Percentiles rank a stretch among this genome's conserved stretches.
Conservation (phyloP, 1,140 invertebrate species). For the Drosophila lini region DNA sequence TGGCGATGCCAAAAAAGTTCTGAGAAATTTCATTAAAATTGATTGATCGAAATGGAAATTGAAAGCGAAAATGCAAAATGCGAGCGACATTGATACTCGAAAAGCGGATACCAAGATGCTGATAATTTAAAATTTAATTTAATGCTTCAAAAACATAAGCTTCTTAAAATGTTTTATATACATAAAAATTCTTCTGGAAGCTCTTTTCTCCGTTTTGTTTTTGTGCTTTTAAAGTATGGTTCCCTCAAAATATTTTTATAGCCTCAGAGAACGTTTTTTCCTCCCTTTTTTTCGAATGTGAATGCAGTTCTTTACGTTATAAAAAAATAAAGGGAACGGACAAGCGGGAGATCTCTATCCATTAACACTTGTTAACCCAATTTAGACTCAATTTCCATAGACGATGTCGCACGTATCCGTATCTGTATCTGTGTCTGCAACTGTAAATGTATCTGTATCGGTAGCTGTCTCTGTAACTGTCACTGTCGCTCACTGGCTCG, state of each 20-base stretch:
- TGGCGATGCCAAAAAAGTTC: constrained; percentile 23
- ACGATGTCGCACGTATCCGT: constrained; percentile 48
- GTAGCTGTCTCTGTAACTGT: constrained; percentile 10
- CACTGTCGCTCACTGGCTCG: constrained; percentile 1
- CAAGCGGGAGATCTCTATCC: constrained; percentile 60
- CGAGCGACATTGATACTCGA: constrained; percentile 13
- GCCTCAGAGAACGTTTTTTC: not conserved
- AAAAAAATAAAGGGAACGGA: constrained; percentile 1
- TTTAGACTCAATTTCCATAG: constrained; percentile 82
- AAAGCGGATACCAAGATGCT: constrained; percentile 4
- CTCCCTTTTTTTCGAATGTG: constrained; percentile 4
- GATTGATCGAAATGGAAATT: constrained; percentile 50
- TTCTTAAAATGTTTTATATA: not conserved
- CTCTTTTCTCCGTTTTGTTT: not conserved
- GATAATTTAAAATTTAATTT: constrained; percentile 19
- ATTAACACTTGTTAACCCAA: constrained; percentile 83
- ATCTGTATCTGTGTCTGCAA: constrained; percentile 11
- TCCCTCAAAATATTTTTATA: not conserved
- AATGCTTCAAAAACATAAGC: not conserved
- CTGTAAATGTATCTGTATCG: constrained; percentile 8
- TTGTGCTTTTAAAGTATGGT: not conserved
- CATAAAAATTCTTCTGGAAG: not conserved
- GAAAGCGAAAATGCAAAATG: constrained; percentile 35
- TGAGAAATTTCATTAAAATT: constrained; percentile 57
- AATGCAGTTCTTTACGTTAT: constrained; percentile 61